Conservation (phyloP, 2,888 invertebrate species). For the Archips xylosteana region DNA sequence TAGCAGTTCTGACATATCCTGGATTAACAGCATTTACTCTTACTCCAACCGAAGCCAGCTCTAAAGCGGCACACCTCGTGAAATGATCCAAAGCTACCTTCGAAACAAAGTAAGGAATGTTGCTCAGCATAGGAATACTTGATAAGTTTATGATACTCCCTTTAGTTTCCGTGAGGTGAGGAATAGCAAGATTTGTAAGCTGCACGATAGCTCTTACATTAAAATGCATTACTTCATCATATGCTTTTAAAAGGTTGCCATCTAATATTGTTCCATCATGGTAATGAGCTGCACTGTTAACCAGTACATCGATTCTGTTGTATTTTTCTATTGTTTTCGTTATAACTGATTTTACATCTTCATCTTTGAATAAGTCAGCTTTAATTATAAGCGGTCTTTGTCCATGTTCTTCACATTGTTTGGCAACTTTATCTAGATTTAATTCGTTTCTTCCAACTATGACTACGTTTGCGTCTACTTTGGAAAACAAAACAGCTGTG, state of each 20-base stretch:
- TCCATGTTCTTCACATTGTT: background rate
- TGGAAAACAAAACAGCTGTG: background rate
- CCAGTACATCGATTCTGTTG: background rate
- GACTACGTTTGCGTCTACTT: background rate
- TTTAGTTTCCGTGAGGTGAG: background rate
- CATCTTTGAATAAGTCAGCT: background rate
- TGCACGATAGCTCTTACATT: background rate
- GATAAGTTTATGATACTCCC: background rate
- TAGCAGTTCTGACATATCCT: slow-evolving; percentile 85
- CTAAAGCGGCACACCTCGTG: slow-evolving; percentile 92
- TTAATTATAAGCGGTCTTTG: background rate
- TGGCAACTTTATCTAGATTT: background rate
- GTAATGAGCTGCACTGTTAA: background rate
- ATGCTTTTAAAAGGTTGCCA: background rate
- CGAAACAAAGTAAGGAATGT: slow-evolving; percentile 91
- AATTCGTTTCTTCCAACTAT: background rate
- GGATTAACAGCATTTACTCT: slow-evolving; percentile 94
- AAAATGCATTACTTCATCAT: slow-evolving; percentile 4
- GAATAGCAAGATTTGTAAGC: background rate
- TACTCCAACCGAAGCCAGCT: slow-evolving; percentile 88
- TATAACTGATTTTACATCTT: background rate
- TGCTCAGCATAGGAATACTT: slow-evolving; percentile 4
- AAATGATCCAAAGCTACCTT: slow-evolving; percentile 95
- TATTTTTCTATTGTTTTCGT: background rate
- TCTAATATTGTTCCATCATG: slow-evolving; percentile 1